phyloP scores from a whole-genome alignment of 2,113 vertebrate genomes.

The Chloebia gouldiae region DNA sequence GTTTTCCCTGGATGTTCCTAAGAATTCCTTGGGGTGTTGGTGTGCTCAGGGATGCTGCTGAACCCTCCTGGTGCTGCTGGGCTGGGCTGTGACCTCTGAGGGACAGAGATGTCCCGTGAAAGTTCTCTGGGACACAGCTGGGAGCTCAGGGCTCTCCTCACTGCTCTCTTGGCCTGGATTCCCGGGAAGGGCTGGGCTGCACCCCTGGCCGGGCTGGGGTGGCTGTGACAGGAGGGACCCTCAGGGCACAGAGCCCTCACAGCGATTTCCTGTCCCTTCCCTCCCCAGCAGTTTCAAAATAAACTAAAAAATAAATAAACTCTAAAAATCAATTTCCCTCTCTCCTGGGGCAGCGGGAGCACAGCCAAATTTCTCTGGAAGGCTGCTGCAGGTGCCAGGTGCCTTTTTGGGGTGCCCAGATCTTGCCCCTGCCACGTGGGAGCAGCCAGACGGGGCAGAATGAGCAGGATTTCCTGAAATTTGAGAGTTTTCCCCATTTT shows the following conservation, averaged over 20 bases:
- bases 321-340: background rate
- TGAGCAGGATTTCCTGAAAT: background rate
- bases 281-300: background rate
- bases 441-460: background rate
- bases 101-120: background rate
- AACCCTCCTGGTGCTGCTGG: background rate
- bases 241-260: background rate
- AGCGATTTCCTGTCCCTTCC: background rate
- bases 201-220: accelerated
- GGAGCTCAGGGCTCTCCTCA: background rate
- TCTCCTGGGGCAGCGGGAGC: background rate
- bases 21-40: accelerated
- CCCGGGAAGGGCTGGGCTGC: background rate
- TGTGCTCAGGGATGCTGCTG: background rate
- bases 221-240: background rate
- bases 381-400: background rate
- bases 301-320: background rate
- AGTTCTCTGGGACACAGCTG: background rate
- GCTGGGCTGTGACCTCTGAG: background rate
- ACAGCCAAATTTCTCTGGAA: slow-evolving; percentile 53
- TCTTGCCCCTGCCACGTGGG: accelerated
- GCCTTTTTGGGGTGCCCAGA: background rate
- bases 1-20: accelerated
- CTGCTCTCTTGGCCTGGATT: background rate
- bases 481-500: background rate